Base-by-base conservation (phyloP, 2,113 vertebrate genomes). In the Gobio gobio region DNA sequence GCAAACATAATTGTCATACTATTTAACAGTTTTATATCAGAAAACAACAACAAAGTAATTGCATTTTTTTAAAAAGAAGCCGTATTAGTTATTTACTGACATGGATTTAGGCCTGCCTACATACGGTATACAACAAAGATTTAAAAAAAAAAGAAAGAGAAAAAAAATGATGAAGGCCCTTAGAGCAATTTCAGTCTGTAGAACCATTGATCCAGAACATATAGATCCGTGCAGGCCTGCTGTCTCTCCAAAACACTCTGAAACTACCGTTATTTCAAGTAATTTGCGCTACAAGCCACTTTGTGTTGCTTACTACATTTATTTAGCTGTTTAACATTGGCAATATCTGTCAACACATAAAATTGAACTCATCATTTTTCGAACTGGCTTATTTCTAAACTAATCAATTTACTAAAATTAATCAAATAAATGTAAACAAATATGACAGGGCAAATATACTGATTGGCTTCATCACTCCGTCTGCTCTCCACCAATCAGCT, bases 1-100 rank as follows among this genome's bases (percentile, higher is more conserved):
- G 51, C 87, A 85, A 85, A 88, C 85, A 88, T 58, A 88, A 89
- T 84, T 83, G 79, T 85, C 70, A 83, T 80, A 82, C 74, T 40
- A 18, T 79, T 40, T 61, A 29, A 24, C 26, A 40, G 45, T 58
- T 78, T 75, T 54, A 73, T 58, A 10, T 78, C 22, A 76, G 68
- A 63, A 66, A 66, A 63, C 29, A 68, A 66, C 81, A 49, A 47
- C 49, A 68, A 64, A 76, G 33, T 12, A 16, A 26, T 14, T 22
- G 33, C n/a, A 24, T 87, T 64, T 74, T 7, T 40, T 40, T 40
- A 7, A 5, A 5, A 40, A 84, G 54, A 59, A 20, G 54, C 80
- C 66, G 45, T 43, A 5, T 59, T 85, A 22, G 61, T 47, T 78
- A 51, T 76, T 85, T 45, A 18, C 14, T 5, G 16, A 18, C 51